Evolutionary conservation across 2,888 invertebrate species (phyloP), one percentile per base, ranked within the genome.

Genomic region (Ametastegia equiseti): DNA sequence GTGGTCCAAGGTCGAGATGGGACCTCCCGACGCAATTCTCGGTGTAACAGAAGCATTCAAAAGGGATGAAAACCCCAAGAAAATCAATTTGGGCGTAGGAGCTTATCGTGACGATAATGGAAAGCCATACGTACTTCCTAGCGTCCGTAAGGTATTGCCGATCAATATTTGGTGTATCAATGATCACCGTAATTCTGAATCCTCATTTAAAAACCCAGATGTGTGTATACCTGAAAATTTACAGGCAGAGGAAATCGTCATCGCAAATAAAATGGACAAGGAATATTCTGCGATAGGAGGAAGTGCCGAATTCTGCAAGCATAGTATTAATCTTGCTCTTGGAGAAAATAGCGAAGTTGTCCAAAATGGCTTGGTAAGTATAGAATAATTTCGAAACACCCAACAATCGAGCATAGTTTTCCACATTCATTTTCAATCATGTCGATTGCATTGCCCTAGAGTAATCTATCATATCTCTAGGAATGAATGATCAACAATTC

Each of bases 31-130:
- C 94, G 97, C 97, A 33, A 99, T 99, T 93, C 93, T 99, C 75
- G 99, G 99, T 50, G 97, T 99, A 60, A 97, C 98, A 0, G 99
- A 99, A 92, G 99, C 99, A 0, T 99, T 94, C 92, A 99, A 98
- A 91, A 95, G 93, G 83, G 99, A 99, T 91, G 93, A 94, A 2
- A 96, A 98, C 91, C 95, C 98, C 0, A 97, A 97, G 87, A 99
- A 99, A 93, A 97, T 99, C 84, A 99, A 99, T 92, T 94, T 99
- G 77, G 99, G 99, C 82, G 98, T 95, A 3, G 98, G 98, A 83
- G 99, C 99, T 9, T 99, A 99, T 92, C 95, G 99, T 86, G 99
- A 99, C 92, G 99, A 99, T 90, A 95, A 97, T 89, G 99, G 99
- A 79, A 98, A 99, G 93, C 99, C 99, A 1, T 98, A 95, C 92